phyloP scores from a whole-genome alignment of 2,797 vertebrate species.

The Adelosebastes latens region DNA sequence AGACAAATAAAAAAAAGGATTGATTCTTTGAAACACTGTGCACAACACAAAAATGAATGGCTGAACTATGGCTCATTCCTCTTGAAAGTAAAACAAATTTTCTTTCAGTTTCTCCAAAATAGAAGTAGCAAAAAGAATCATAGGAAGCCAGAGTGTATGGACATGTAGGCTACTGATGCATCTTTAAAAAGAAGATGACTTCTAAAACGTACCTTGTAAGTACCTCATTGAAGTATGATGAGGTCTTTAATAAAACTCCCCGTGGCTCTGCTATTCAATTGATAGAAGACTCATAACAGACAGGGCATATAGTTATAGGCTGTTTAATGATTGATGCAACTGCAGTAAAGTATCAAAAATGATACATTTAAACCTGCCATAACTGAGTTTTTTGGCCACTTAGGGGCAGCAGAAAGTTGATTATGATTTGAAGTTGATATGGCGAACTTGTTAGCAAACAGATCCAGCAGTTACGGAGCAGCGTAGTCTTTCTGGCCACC shows the following conservation, averaged over 20 bases:
- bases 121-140: neutral
- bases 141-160: neutral
- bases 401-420: too few species aligned
- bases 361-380: neutral
- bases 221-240: too few species aligned
- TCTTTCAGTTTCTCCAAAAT: neutral
- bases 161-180: neutral
- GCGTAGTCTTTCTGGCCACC: neutral
- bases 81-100: conserved; percentile 20
- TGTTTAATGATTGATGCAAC: conserved; percentile 12
- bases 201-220: neutral
- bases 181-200: conserved; percentile 17
- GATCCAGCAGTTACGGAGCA: neutral
- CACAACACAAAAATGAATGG: conserved; percentile 12
- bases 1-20: conserved; percentile 45
- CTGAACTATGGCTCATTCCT: conserved; percentile 1
- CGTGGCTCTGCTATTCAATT: conserved; percentile 1
- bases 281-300: conserved; percentile 25
- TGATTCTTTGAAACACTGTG: conserved; percentile 43
- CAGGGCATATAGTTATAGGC: neutral
- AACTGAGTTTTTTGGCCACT: neutral
- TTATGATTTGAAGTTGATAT: neutral
- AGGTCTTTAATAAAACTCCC: conserved; percentile 25
- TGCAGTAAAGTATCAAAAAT: conserved; percentile 4
- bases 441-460: neutral